Evolutionary conservation across 37 sponge, comb jelly and placozoan species (phyloP), one percentile per base, ranked within the genome.

Genomic region (Mnemiopsis leidyi): DNA sequence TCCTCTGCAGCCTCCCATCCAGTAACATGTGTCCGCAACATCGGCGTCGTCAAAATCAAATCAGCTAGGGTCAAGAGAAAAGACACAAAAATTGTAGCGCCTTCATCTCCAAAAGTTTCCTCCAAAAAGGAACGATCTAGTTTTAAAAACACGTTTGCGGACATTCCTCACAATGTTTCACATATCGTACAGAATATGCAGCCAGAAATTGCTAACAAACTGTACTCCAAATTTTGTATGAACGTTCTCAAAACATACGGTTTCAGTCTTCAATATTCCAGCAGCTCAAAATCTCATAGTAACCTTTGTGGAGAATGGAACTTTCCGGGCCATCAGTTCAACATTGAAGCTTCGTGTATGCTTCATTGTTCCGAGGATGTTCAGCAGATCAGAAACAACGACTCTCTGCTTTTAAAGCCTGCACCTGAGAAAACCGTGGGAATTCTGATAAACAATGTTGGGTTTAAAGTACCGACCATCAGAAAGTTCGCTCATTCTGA

Each of bases 171-270:
- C 30, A 85, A 33, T 39, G 3, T 28, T 39, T 40, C 40, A 23
- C 90, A 39, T 0, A 33, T 85, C 0, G n/a, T 85, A 28, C 25
- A 38, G 26, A 23, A 26, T 0, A 16, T 85, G 29, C 2, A 35
- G 3, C 61, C 61, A 3, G 61, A 38, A 26, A 37, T 85, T 0
- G 61, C 38, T 18, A 39, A 85, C 30, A 37, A 85, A 33, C 25
- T 85, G 3, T 85, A 85, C 90, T 38, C 90, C 3, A 18, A 26
- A 39, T 85, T 85, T 39, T 85, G 90, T 39, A 85, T 85, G 40
- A 40, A 38, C 61, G 20, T 39, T 38, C 90, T 85, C 16, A 85
- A 39, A 37, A 40, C 23, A 39, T 85, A 85, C 39, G 90, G 90
- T 21, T 40, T 85, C 29, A 38, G 36, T 3, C 48, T 85, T 13